phyloP scores from a whole-genome alignment of 1,140 invertebrate genomes.

The Eubasilissa regina region DNA sequence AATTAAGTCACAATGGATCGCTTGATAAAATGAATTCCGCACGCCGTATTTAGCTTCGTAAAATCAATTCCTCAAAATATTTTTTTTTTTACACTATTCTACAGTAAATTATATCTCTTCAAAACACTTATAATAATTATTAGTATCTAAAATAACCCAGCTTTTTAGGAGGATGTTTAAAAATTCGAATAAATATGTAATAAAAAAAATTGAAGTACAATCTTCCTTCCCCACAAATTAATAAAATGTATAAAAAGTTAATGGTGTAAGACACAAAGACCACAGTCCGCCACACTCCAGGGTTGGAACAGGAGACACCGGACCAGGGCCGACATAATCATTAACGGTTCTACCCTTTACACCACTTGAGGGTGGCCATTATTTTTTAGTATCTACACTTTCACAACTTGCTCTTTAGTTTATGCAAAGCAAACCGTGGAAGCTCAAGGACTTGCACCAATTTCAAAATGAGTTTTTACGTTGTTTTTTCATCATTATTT shows the following conservation, averaged over 20 bases:
- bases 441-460: not conserved
- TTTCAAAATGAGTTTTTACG: not conserved
- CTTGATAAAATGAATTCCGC: too few relatives aligned
- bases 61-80: too few relatives aligned
- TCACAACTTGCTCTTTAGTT: not conserved
- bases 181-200: not conserved
- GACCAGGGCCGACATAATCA: slow-evolving; percentile 13
- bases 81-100: too few relatives aligned
- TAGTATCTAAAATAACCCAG: not conserved
- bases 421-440: slow-evolving; percentile 7
- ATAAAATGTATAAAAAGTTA: not conserved
- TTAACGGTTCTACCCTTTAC: not conserved
- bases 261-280: too few relatives aligned
- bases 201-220: not conserved
- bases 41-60: too few relatives aligned
- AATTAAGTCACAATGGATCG: too few relatives aligned
- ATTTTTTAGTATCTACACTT: slow-evolving; percentile 28
- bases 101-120: too few relatives aligned
- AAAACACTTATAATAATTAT: too few relatives aligned
- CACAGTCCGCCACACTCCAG: not conserved
- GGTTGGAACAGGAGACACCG: not conserved
- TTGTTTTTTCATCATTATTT: not conserved
- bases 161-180: not conserved
- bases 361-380: slow-evolving; percentile 17
- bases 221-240: not conserved